Evolutionary conservation across 2,113 vertebrate species (phyloP), one percentile per base, ranked within the genome.

Genomic region (Leptosomus discolor): DNA sequence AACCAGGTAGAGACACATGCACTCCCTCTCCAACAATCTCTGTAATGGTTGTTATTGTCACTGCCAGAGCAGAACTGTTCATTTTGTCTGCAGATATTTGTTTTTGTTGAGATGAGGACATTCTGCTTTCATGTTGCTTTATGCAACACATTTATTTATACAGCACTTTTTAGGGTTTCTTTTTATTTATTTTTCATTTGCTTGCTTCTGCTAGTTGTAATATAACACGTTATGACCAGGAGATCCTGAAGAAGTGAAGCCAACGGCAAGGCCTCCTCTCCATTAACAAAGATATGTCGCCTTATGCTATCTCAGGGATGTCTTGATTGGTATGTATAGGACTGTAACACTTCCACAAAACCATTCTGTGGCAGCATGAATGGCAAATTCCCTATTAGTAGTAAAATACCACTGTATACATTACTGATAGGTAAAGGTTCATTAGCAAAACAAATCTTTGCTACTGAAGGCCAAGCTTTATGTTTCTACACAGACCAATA

Each of bases 21-120:
- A 0, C 7, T 10, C 3, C 9, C 43, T 17, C 37, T 21, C 57
- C 53, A 41, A 0, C 36, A 32, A 24, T 14, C 15, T 21, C 36
- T 16, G 10, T 9, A 15, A 2, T 7, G 11, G 8, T 18, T 65
- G 17, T 45, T 41, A 12, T 1, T 48, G 45, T 17, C 58, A 34
- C 36, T 4, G 2, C 39, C 29, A 18, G 18, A 56, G 51, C 60
- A 54, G 22, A 78, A 37, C 53, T 4, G 9, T 6, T 80, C 30
- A 1, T 39, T 36, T n/a, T 13, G 29, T 41, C 73, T 54, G 26
- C 36, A 76, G 24, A 17, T 67, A 8, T 34, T 65, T 69, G 24
- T 3, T 57, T 74, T 63, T 46, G 30, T 48, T 74, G 76, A 50
- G 17, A n/a, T 8, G 15, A 2, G 2, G 27, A n/a, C 29, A 29